These are phyloP conservation scores for Colletes latitarsis DNA, from an alignment of 1,140 invertebrate genomes.

Conservation along the genomic window DNA sequence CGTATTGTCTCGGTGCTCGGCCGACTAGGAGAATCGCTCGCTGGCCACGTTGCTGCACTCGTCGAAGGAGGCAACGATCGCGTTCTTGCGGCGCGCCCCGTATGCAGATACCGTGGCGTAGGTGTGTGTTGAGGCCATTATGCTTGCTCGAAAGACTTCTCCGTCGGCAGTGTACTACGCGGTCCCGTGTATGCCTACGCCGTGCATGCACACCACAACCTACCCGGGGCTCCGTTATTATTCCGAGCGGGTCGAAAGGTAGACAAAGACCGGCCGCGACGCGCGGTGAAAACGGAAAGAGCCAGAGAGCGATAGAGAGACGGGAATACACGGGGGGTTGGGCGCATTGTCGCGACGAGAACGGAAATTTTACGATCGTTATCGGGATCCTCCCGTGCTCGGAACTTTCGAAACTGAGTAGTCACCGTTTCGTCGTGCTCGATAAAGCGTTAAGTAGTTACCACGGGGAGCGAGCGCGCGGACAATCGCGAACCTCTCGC, in stretches of 20 bases:
- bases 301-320: not conserved
- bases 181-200: conserved; percentile 16
- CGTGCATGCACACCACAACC: not conserved
- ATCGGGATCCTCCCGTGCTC: conserved; percentile 49
- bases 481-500: not conserved
- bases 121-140: conserved; percentile 58
- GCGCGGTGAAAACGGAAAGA: too few relatives aligned
- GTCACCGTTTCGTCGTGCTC: conserved; percentile 32
- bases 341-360: conserved; percentile 60
- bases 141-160: conserved; percentile 55
- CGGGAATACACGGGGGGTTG: conserved; percentile 24
- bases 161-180: conserved; percentile 1
- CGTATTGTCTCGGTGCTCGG: conserved; percentile 58
- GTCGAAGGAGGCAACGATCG: conserved; percentile 51
- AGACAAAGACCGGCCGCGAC: too few relatives aligned
- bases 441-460: conserved; percentile 43
- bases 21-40: conserved; percentile 49
- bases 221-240: conserved; percentile 50
- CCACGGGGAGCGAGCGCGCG: not conserved
- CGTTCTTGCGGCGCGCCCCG: conserved; percentile 55
- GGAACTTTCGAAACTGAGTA: conserved; percentile 54
- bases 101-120: conserved; percentile 58
- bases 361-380: conserved; percentile 64
- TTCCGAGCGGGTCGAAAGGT: conserved; percentile 20
- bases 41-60: conserved; percentile 43